Percentiles rank a stretch among this genome's conserved stretches.
Conservation (phyloP, 2,113 vertebrate genomes). For the Gasterosteus aculeatus region DNA sequence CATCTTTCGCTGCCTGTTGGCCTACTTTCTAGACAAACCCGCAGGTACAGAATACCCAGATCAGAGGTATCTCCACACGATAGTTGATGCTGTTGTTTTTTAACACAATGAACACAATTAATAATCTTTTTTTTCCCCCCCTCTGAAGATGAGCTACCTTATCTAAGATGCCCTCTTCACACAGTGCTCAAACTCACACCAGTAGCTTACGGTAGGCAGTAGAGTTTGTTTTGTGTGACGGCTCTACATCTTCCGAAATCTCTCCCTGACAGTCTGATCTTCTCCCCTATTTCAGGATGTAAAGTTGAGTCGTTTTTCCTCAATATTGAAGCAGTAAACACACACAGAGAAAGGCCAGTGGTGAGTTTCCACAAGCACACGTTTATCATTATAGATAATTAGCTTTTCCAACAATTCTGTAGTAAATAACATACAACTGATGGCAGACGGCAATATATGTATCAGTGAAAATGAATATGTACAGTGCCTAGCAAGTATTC, state of each 20-base stretch:
- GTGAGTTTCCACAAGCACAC: slow-evolving; percentile 73
- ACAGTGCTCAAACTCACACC: slow-evolving; percentile 96
- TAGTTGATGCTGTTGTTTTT: not conserved
- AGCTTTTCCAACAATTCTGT: slow-evolving; percentile 5
- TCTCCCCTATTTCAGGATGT: slow-evolving; percentile 81
- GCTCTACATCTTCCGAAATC: not conserved
- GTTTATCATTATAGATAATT: not conserved
- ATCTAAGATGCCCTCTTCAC: slow-evolving; percentile 93
- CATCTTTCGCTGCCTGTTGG: slow-evolving; percentile 93
- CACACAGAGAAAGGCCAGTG: slow-evolving; percentile 86
- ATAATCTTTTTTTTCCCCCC: slow-evolving; percentile 13
- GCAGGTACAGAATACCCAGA: slow-evolving; percentile 80
- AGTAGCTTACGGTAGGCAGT: slow-evolving; percentile 89
- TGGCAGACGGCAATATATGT: not conserved
- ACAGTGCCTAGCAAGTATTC: not conserved
- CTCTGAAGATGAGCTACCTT: slow-evolving; percentile 88
- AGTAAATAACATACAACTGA: slow-evolving; percentile 4
- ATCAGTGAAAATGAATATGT: not conserved
- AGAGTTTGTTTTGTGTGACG: not conserved
- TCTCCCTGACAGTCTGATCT: slow-evolving; percentile 1
- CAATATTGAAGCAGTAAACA: slow-evolving; percentile 91
- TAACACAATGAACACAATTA: not conserved
- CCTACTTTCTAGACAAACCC: slow-evolving; percentile 94
- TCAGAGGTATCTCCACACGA: not conserved
- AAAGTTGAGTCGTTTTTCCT: slow-evolving; percentile 89